Evolutionary conservation across 2,888 invertebrate species (phyloP).

Genomic region (Tridacna gigas): DNA sequence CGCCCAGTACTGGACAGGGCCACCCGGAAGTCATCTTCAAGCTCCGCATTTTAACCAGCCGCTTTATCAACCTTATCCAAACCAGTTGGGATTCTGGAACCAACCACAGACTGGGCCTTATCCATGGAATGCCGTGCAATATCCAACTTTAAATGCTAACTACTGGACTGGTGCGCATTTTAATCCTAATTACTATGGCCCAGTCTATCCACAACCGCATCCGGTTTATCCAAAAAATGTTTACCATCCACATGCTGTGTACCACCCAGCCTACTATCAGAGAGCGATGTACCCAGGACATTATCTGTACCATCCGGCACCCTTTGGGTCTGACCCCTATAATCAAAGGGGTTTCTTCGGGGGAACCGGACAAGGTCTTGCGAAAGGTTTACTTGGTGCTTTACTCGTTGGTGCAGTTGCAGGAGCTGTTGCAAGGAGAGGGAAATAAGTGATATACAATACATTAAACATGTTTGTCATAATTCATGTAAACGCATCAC

Average conservation of each 20-base stretch:
- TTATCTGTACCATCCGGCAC: constrained; percentile 6
- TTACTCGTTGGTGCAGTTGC: constrained; percentile 11
- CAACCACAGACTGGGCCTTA: neutral
- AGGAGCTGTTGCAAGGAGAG: constrained; percentile 3
- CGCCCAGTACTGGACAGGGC: constrained; percentile 15
- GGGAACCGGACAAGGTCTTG: constrained; percentile 4
- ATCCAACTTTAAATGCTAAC: neutral
- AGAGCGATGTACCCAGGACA: constrained; percentile 8
- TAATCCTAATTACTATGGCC: neutral
- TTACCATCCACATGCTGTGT: constrained; percentile 6
- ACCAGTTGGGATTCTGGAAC: constrained; percentile 7
- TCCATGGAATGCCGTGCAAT: constrained; percentile 5
- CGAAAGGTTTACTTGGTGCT: constrained; percentile 12
- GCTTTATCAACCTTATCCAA: neutral
- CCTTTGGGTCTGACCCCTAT: constrained; percentile 19
- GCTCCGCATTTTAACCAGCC: neutral
- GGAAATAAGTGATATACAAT: neutral
- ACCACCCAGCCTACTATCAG: constrained; percentile 12
- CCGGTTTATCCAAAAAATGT: neutral
- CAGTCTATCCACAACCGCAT: constrained; percentile 25
- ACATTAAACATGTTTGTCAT: neutral
- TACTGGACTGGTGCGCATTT: constrained; percentile 17
- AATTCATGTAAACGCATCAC: neutral
- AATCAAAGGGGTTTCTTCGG: constrained; percentile 19
- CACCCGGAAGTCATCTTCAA: neutral